These are phyloP conservation scores for Corythornis vintsioides DNA, from an alignment of 2,113 vertebrate species.

Conservation along the genomic window DNA sequence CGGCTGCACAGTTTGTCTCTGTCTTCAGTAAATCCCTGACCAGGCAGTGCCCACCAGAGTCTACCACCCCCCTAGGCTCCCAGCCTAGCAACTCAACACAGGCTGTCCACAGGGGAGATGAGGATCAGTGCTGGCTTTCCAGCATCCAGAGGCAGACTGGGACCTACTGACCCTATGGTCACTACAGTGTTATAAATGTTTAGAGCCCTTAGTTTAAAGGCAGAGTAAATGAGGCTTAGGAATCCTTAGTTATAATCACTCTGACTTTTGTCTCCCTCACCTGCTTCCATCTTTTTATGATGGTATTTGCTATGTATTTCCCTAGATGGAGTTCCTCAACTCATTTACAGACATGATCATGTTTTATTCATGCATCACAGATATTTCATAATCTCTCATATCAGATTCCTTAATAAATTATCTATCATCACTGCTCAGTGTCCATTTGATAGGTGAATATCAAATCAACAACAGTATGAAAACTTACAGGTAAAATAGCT, in stretches of 20 bases:
- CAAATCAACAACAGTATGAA: background rate
- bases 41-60: background rate
- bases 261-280: background rate
- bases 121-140: background rate
- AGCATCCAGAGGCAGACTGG: background rate
- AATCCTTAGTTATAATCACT: background rate
- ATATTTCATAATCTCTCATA: background rate
- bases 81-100: background rate
- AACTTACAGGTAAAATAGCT: background rate
- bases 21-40: background rate
- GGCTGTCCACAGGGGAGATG: background rate
- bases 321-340: background rate
- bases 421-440: background rate
- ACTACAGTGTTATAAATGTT: background rate
- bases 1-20: background rate
- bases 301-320: background rate
- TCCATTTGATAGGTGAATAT: background rate
- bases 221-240: background rate
- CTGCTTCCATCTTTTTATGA: background rate
- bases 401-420: background rate
- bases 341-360: background rate
- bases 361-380: background rate
- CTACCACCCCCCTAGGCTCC: accelerated
- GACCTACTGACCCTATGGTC: accelerated
- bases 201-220: background rate